Evolutionary conservation across 2,797 vertebrate genomes (phyloP), one percentile per base, ranked within the genome.

Genomic region (Odontamblyopus rebecca): DNA sequence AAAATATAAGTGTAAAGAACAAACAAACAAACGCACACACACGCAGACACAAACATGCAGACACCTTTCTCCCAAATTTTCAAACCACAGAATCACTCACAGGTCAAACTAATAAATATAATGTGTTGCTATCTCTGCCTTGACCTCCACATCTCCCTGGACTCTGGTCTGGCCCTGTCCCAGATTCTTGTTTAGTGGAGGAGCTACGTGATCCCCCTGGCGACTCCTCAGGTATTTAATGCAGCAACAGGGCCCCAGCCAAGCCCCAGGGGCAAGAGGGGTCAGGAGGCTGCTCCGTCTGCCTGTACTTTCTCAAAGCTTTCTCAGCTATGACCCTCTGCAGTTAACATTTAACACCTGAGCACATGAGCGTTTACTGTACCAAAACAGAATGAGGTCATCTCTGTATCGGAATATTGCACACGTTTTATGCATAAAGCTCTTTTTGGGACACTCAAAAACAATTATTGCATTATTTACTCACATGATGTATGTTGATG

Each of bases 191-290:
- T 50, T 76, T 86, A 82, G 64, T 88, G 83, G 82, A 91, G 89
- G 82, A 93, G 89, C 86, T 89, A 94, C 19, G 74, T 82, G 90
- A 92, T 82, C 81, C 78, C 74, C 29, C 76, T 78, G 74, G 29
- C 75, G 82, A 88, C 82, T 71, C 73, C n/a, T 67, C n/a, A 13
- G 80, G 88, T 74, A 90, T 90, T 82, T 82, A 84, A 82, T 77
- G 13, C 38, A 27, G n/a, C 41, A 70, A 76, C 77, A 70, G 77
- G 77, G 68, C 11, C 26, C 32, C 56, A 71, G 81, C 77, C 85
- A 86, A 56, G 32, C 62, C 50, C 73, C 13, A 60, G 62, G 1
- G 72, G 74, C 61, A 59, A 60, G 7, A 19, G 7, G 2, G 44
- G 48, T 19, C 64, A 67, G 29, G 48, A 29, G 50, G 16, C 41